A percentile compares a stretch with the other conserved stretches of the same genome.
Conservation (phyloP, 2,797 vertebrate species). For the Acridotheres tristis region DNA sequence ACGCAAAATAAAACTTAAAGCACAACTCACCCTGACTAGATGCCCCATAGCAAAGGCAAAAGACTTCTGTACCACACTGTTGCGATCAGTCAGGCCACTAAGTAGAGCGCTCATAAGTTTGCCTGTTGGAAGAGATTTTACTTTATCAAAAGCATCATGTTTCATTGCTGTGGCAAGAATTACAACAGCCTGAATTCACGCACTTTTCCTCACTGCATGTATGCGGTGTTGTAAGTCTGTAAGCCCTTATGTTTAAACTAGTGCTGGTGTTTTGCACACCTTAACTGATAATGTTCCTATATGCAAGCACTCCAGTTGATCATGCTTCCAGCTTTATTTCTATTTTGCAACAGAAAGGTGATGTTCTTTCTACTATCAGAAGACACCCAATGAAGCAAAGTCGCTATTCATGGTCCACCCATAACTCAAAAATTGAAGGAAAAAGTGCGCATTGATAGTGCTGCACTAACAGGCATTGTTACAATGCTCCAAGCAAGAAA, state of each 20-base stretch:
- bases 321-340: not conserved
- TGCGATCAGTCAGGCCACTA: constrained; percentile 91
- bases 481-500: not conserved
- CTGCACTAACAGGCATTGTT: not conserved
- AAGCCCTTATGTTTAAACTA: not conserved
- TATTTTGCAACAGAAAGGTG: not conserved
- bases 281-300: not conserved
- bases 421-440: not conserved
- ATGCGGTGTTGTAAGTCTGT: not conserved
- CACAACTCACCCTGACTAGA: constrained; percentile 88
- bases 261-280: not conserved
- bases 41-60: constrained; percentile 96
- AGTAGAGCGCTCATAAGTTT: constrained; percentile 96
- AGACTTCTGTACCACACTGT: constrained; percentile 91
- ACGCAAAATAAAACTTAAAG: not conserved
- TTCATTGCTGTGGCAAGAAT: not conserved
- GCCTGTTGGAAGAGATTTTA: constrained; percentile 74
- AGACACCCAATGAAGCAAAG: not conserved
- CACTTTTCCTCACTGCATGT: accelerated
- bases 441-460: not conserved
- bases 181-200: not conserved
- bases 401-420: not conserved
- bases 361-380: not conserved
- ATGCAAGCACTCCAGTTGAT: not conserved
- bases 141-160: not conserved